Evolutionary conservation across 1,140 invertebrate species (phyloP).

Genomic region (Halesus radiatus): DNA sequence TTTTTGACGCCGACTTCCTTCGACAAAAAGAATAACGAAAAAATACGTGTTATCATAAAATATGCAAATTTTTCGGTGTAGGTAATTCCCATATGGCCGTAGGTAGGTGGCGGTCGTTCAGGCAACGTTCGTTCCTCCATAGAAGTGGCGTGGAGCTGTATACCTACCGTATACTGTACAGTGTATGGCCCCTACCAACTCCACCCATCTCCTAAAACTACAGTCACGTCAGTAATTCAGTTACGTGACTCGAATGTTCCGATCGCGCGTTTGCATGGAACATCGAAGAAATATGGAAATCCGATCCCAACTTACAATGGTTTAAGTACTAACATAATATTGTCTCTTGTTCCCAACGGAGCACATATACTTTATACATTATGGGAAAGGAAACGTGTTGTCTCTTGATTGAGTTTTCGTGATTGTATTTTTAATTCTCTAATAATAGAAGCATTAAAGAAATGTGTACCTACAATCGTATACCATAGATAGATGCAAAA

Average conservation of each 20-base stretch:
- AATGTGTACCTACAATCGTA: background rate
- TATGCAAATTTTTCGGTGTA: conserved; percentile 55
- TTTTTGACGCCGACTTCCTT: conserved; percentile 27
- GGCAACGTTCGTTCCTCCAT: conserved; percentile 3
- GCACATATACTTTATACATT: conserved; percentile 1
- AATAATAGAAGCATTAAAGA: background rate
- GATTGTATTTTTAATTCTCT: conserved; percentile 6
- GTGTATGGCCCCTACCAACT: background rate
- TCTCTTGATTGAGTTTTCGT: conserved; percentile 19
- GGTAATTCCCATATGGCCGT: conserved; percentile 52
- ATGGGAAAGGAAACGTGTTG: conserved; percentile 9
- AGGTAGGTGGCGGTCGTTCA: conserved; percentile 50
- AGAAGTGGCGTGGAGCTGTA: background rate
- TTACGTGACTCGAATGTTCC: conserved; percentile 37
- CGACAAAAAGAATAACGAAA: conserved; percentile 37
- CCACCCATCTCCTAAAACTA: conserved; percentile 27
- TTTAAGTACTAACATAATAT: conserved; percentile 5
- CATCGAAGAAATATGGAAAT: conserved; percentile 38
- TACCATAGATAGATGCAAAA: too few species aligned
- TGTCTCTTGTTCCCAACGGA: background rate
- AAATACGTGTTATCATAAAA: conserved; percentile 56
- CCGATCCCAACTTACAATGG: conserved; percentile 31
- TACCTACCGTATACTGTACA: too few species aligned
- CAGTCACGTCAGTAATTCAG: conserved; percentile 36
- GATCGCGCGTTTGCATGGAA: conserved; percentile 11